phyloP scores from a whole-genome alignment of 2,888 invertebrate species.

The Halocaridina rubra region DNA sequence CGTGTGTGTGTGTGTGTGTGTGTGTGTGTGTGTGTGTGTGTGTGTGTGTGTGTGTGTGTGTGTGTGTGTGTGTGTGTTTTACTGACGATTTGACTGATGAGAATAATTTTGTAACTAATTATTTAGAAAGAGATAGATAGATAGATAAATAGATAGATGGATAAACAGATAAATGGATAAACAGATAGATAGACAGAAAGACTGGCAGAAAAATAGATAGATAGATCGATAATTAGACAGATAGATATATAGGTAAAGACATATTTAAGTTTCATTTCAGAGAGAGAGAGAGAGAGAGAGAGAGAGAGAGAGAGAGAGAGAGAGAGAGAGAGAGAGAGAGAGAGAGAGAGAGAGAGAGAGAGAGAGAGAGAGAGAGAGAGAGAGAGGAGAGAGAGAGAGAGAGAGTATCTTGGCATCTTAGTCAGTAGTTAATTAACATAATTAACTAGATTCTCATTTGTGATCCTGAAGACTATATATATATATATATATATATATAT shows the following conservation, averaged over 20 bases:
- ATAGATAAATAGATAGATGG: too few relatives aligned
- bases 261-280: too few relatives aligned
- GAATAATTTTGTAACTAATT: background rate
- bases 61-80: background rate
- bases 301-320: background rate
- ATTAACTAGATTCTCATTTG: background rate
- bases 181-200: too few relatives aligned
- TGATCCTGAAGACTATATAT: background rate
- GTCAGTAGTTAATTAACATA: background rate
- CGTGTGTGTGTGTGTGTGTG: slow-evolving; percentile 24
- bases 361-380: background rate
- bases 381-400: background rate
- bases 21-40: background rate
- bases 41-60: background rate
- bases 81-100: background rate
- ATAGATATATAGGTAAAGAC: background rate
- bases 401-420: background rate
- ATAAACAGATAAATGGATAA: too few relatives aligned
- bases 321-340: background rate
- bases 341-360: background rate
- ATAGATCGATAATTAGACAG: too few relatives aligned
- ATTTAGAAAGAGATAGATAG: too few relatives aligned
- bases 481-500: background rate
- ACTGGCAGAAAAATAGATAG: too few relatives aligned
- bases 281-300: background rate